phyloP scores from a whole-genome alignment of 2,888 invertebrate species.

The Aproaerema taeniolella region DNA sequence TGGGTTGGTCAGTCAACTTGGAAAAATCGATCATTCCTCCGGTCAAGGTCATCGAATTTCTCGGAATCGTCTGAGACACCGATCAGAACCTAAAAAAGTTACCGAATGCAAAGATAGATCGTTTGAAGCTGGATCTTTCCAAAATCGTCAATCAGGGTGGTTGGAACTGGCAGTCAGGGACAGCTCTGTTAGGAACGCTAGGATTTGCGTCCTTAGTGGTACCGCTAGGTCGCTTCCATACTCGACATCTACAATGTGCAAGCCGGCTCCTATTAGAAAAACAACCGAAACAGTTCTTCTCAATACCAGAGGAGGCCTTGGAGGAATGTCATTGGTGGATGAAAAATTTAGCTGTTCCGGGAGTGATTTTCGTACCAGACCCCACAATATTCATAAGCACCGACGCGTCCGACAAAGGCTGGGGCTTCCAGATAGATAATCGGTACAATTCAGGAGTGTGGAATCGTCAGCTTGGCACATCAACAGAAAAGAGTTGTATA shows the following conservation, averaged over 20 bases:
- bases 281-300: not conserved
- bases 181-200: slow-evolving; percentile 18
- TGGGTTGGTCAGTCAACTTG: slow-evolving; percentile 8
- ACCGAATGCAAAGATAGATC: slow-evolving; percentile 12
- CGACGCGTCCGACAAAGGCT: not conserved
- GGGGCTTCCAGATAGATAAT: not conserved
- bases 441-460: not conserved
- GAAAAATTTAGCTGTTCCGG: slow-evolving; percentile 5
- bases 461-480: not conserved
- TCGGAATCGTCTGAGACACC: slow-evolving; percentile 23
- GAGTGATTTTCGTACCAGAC: not conserved
- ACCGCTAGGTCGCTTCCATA: slow-evolving; percentile 16
- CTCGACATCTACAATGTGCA: slow-evolving; percentile 17
- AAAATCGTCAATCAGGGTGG: not conserved
- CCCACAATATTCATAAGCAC: not conserved
- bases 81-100: slow-evolving; percentile 9
- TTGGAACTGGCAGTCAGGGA: slow-evolving; percentile 18
- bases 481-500: not conserved
- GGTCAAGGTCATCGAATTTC: slow-evolving; percentile 16
- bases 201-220: slow-evolving; percentile 19
- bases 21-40: slow-evolving; percentile 5
- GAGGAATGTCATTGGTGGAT: slow-evolving; percentile 20
- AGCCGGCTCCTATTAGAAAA: slow-evolving; percentile 6
- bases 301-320: slow-evolving; percentile 6
- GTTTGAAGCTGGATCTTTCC: slow-evolving; percentile 1